A percentile compares a stretch with the other conserved stretches of the same genome.
These are phyloP conservation scores for Taxidea taxus DNA, from an alignment of 2,113 vertebrate genomes.

Conservation along the genomic window DNA sequence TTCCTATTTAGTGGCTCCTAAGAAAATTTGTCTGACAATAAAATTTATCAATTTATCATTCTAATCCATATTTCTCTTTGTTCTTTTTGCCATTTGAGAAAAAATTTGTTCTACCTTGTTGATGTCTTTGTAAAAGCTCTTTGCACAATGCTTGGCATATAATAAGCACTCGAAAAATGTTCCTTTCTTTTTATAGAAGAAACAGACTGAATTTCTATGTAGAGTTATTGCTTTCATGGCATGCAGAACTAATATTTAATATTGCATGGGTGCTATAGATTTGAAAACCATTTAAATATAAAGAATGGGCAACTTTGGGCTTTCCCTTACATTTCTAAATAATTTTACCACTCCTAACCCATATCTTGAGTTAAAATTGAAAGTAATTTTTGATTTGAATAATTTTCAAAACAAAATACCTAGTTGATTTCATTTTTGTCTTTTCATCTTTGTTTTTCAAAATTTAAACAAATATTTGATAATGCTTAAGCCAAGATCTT, in stretches of 20 bases:
- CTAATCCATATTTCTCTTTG: constrained; percentile 9
- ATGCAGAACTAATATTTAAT: constrained; percentile 55
- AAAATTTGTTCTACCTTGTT: constrained; percentile 10
- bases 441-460: background rate
- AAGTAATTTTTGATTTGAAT: constrained; percentile 35
- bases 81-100: constrained; percentile 9
- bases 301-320: constrained; percentile 25
- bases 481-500: background rate
- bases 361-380: background rate
- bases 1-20: background rate
- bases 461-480: constrained; percentile 30
- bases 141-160: constrained; percentile 29
- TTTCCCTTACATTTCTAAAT: constrained; percentile 27
- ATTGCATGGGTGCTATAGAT: constrained; percentile 16
- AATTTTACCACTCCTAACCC: constrained; percentile 13
- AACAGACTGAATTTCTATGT: background rate
- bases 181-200: constrained; percentile 40
- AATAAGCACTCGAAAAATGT: constrained; percentile 1
- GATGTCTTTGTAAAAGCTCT: constrained; percentile 41
- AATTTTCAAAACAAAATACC: constrained; percentile 35
- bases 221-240: constrained; percentile 42
- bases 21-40: background rate
- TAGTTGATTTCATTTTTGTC: constrained; percentile 22
- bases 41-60: constrained; percentile 12
- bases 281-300: constrained; percentile 47